Percentiles rank a stretch among this genome's conserved stretches.
Evolutionary conservation across 1,140 invertebrate species (phyloP).

Genomic region (Pantala flavescens): DNA sequence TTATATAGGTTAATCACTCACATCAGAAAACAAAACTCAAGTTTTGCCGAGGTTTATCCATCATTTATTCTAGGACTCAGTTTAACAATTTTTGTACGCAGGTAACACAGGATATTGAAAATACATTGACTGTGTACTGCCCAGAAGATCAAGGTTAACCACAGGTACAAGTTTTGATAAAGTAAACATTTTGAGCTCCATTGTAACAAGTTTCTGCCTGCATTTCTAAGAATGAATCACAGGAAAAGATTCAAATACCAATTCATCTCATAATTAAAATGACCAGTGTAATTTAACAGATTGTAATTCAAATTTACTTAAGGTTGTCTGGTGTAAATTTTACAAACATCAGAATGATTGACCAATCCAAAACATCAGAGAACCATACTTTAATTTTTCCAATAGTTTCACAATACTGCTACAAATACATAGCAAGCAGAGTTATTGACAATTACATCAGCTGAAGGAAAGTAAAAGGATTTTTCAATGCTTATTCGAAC

Average conservation of each 20-base stretch:
- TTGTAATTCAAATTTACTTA: background rate
- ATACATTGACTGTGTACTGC: slow-evolving; percentile 9
- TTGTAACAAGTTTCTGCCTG: background rate
- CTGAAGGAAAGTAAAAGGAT: background rate
- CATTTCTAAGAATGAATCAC: background rate
- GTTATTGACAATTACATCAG: background rate
- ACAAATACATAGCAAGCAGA: background rate
- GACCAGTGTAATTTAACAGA: background rate
- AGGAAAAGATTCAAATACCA: background rate
- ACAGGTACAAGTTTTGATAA: slow-evolving; percentile 5
- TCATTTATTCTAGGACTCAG: background rate
- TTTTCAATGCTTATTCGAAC: background rate
- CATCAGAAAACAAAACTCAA: background rate
- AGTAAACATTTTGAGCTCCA: background rate
- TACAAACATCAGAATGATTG: background rate
- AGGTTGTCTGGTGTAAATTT: background rate
- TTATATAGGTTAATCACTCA: no score
- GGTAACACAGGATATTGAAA: background rate
- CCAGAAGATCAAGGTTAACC: background rate
- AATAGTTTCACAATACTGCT: background rate
- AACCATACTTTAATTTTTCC: background rate
- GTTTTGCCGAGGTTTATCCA: background rate
- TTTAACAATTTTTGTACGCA: background rate
- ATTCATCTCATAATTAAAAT: background rate
- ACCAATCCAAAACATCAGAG: background rate